These are phyloP conservation scores for Cyrtodaria siliqua DNA, from an alignment of 2,888 invertebrate species.

Conservation along the genomic window DNA sequence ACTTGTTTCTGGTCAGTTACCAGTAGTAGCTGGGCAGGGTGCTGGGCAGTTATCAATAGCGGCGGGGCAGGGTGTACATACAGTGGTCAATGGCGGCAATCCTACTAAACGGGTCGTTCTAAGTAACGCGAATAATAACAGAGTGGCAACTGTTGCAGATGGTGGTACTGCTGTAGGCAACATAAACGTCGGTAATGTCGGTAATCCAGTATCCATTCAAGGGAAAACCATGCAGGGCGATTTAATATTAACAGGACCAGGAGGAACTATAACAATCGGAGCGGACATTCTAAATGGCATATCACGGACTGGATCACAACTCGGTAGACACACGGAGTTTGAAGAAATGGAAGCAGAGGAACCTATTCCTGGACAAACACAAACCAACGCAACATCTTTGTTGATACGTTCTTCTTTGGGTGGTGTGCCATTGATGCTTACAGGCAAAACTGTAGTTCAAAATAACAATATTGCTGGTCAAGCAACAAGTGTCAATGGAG, in stretches of 20 bases:
- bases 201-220: conserved; percentile 5
- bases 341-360: conserved; percentile 44
- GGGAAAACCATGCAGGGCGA: conserved; percentile 36
- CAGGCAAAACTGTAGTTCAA: conserved; percentile 13
- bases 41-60: no score
- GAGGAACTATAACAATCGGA: conserved; percentile 43
- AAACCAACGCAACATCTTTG: neutral
- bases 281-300: conserved; percentile 45
- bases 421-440: neutral
- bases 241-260: conserved; percentile 38
- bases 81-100: no score
- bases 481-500: neutral
- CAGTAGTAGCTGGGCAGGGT: no score
- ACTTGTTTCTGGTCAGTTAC: no score
- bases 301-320: neutral
- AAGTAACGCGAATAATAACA: no score
- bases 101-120: no score
- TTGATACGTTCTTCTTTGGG: neutral
- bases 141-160: neutral
- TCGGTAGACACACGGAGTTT: conserved; percentile 39
- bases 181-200: neutral
- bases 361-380: neutral
- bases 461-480: neutral
- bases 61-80: no score
- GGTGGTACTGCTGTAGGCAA: neutral